Conservation (phyloP, 2,888 invertebrate genomes). For the Aquatica leii region DNA sequence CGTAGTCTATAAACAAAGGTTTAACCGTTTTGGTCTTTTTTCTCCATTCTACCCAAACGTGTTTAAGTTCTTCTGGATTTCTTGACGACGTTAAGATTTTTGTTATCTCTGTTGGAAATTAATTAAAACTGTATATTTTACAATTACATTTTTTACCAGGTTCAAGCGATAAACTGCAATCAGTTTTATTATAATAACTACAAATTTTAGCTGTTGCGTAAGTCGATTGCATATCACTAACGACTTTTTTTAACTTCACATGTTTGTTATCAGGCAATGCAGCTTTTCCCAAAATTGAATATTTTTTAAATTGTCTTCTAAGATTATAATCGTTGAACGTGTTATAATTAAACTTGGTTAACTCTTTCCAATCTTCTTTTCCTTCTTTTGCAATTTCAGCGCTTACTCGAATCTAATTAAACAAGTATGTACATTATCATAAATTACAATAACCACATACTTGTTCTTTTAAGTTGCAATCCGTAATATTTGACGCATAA, state of each 20-base stretch:
- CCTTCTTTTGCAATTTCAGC: slow-evolving; percentile 63
- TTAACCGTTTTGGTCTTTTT: slow-evolving; percentile 73
- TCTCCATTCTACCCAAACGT: slow-evolving; percentile 85
- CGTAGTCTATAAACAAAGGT: slow-evolving; percentile 71
- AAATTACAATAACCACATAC: slow-evolving; percentile 47
- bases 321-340: slow-evolving; percentile 73
- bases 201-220: slow-evolving; percentile 83
- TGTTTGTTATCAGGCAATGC: slow-evolving; percentile 76
- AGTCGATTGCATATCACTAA: slow-evolving; percentile 78
- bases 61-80: slow-evolving; percentile 78
- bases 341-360: slow-evolving; percentile 76
- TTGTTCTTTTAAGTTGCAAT: slow-evolving; percentile 70
- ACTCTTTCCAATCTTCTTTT: slow-evolving; percentile 72
- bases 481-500: slow-evolving; percentile 79
- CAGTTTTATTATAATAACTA: slow-evolving; percentile 67
- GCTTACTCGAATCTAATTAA: slow-evolving; percentile 54
- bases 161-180: slow-evolving; percentile 77
- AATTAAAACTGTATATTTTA: too few relatives aligned
- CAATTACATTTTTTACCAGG: slow-evolving; percentile 66
- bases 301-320: slow-evolving; percentile 77
- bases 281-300: slow-evolving; percentile 75
- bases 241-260: slow-evolving; percentile 67
- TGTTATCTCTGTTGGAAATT: slow-evolving; percentile 71
- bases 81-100: slow-evolving; percentile 73
- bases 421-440: neutral